Conservation (phyloP, 1,140 invertebrate species). For the Drosophila sp. region DNA sequence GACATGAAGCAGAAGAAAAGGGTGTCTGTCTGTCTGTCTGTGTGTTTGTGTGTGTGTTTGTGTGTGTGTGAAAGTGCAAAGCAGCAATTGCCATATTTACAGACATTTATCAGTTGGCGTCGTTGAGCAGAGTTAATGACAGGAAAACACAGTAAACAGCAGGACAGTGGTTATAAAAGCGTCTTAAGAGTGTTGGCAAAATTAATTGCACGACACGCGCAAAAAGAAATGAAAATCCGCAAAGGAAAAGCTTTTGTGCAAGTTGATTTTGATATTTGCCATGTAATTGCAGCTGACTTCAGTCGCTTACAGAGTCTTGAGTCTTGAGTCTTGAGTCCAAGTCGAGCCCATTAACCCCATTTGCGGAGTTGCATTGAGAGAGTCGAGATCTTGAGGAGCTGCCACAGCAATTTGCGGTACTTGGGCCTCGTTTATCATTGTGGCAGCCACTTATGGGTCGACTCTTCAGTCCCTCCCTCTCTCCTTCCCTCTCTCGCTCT, state of each 20-base stretch:
- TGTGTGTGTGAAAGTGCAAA: conserved; percentile 22
- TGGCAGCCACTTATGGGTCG: conserved; percentile 21
- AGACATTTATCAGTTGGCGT: conserved; percentile 38
- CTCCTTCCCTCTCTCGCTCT: background rate
- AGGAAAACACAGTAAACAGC: conserved; percentile 29
- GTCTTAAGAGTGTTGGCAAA: conserved; percentile 30
- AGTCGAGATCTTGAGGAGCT: conserved; percentile 28
- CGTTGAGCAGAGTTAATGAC: conserved; percentile 27
- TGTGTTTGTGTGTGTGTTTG: background rate
- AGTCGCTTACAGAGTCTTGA: conserved; percentile 27
- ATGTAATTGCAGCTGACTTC: conserved; percentile 45
- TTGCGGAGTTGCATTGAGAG: conserved; percentile 30
- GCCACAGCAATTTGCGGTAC: conserved; percentile 33
- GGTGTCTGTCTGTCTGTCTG: background rate
- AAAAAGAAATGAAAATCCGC: conserved; percentile 36
- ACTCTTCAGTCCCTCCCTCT: background rate
- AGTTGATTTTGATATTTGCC: conserved; percentile 43
- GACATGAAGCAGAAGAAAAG: background rate
- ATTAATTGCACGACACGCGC: conserved; percentile 46
- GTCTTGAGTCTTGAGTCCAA: background rate
- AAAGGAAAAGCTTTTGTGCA: conserved; percentile 45
- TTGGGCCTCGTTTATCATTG: conserved; percentile 25
- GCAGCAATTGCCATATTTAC: conserved; percentile 28
- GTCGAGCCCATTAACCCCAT: conserved; percentile 48
- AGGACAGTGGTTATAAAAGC: conserved; percentile 19